Conservation (phyloP, 2,797 vertebrate genomes). For the Chaunax sp. region DNA sequence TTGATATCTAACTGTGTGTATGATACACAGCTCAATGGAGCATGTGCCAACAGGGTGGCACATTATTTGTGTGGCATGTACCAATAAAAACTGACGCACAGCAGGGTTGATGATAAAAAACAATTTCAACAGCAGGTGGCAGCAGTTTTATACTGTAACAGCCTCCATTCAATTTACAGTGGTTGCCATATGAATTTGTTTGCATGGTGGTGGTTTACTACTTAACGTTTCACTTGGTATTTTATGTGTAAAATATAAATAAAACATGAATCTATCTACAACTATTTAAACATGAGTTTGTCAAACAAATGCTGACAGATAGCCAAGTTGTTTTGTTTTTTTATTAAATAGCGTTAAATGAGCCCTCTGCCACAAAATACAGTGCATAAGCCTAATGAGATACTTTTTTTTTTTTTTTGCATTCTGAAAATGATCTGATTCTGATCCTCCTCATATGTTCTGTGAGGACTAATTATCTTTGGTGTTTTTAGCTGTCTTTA, state of each 20-base stretch:
- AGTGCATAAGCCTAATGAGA: slow-evolving; percentile 6
- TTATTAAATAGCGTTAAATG: not conserved
- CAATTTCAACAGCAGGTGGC: slow-evolving; percentile 29
- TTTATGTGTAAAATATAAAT: not conserved
- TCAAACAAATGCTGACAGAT: not conserved
- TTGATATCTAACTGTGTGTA: slow-evolving; percentile 85
- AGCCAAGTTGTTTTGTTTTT: not conserved
- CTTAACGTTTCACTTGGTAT: not conserved
- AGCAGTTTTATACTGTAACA: slow-evolving; percentile 20
- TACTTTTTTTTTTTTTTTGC: not conserved
- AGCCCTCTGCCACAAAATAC: slow-evolving; percentile 15
- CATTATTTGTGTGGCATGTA: not conserved
- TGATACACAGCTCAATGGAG: not conserved
- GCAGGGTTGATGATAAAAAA: not conserved
- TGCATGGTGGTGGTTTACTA: not conserved
- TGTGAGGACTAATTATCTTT: slow-evolving; percentile 38
- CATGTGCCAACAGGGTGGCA: not conserved
- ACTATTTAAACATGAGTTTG: not conserved
- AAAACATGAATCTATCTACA: not conserved
- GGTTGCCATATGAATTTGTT: not conserved
- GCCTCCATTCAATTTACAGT: not conserved
- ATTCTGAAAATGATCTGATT: slow-evolving; percentile 14
- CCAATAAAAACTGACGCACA: not conserved
- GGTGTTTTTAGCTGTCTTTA: slow-evolving; percentile 1
- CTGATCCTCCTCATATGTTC: slow-evolving; percentile 28